These are phyloP conservation scores for Iguana delicatissima DNA, from an alignment of 2,797 vertebrate genomes.

Conservation along the genomic window DNA sequence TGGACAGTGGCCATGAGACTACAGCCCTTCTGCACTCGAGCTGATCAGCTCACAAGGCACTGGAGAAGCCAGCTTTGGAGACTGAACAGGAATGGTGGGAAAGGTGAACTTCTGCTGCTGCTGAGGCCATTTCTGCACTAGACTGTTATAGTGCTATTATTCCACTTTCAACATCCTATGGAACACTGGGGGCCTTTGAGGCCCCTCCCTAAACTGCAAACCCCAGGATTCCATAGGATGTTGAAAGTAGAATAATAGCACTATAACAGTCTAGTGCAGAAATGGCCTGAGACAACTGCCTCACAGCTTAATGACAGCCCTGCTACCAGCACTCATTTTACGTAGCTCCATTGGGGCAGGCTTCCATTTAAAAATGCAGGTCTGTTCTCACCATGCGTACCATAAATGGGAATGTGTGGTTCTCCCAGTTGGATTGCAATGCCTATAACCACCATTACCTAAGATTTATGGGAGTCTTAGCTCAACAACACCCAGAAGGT, in stretches of 20 bases:
- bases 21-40: background rate
- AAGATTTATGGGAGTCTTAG: background rate
- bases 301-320: background rate
- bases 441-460: background rate
- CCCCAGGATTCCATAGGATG: no score
- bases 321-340: background rate
- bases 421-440: background rate
- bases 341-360: background rate
- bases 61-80: background rate
- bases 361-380: background rate
- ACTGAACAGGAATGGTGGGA: background rate
- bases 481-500: background rate
- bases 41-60: background rate
- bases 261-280: no score
- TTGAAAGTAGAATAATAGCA: no score
- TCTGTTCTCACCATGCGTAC: background rate
- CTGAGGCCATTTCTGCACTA: no score
- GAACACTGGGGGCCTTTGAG: no score
- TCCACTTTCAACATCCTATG: no score
- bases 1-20: background rate
- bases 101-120: background rate
- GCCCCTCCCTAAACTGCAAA: no score
- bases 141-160: no score
- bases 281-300: background rate
- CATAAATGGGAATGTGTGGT: background rate